Conservation (phyloP, 35 echinoderm and acorn worm genomes). For the Apostichopus parvimensis region DNA sequence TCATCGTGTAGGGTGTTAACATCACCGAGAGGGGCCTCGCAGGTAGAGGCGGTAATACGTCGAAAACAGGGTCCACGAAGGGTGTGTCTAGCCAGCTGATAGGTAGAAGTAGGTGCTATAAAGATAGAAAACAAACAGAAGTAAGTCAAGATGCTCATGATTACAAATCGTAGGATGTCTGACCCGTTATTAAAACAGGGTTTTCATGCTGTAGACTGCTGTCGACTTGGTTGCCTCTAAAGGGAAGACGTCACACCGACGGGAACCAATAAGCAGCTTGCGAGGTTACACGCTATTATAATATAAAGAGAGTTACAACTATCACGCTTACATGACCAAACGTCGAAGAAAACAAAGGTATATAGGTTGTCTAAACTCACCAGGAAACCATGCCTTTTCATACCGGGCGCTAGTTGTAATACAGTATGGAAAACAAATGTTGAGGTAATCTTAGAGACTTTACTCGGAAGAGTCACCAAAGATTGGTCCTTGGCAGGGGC, state of each 20-base stretch:
- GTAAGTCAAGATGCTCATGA: not conserved
- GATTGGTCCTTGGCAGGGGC: no score
- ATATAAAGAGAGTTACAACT: not conserved
- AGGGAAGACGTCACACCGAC: conserved; percentile 1
- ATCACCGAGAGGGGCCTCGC: conserved; percentile 71
- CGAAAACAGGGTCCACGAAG: conserved; percentile 87
- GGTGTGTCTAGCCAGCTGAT: conserved; percentile 69
- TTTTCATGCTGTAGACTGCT: not conserved
- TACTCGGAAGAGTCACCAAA: no score
- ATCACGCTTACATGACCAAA: not conserved
- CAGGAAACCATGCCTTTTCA: no score
- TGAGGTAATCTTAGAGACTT: no score
- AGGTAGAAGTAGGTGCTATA: conserved; percentile 17
- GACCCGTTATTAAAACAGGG: not conserved
- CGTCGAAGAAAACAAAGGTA: not conserved
- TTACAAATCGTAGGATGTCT: not conserved
- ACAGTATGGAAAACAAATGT: no score
- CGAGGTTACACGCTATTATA: not conserved
- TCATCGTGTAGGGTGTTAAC: conserved; percentile 82
- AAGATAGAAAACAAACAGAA: not conserved
- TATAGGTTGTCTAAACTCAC: not conserved
- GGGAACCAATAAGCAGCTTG: conserved; percentile 10
- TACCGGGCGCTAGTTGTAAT: no score
- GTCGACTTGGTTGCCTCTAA: not conserved
- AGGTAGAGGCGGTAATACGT: conserved; percentile 62